Base-by-base conservation (phyloP, 2,113 vertebrate species). In the Poeciliopsis prolifica region DNA sequence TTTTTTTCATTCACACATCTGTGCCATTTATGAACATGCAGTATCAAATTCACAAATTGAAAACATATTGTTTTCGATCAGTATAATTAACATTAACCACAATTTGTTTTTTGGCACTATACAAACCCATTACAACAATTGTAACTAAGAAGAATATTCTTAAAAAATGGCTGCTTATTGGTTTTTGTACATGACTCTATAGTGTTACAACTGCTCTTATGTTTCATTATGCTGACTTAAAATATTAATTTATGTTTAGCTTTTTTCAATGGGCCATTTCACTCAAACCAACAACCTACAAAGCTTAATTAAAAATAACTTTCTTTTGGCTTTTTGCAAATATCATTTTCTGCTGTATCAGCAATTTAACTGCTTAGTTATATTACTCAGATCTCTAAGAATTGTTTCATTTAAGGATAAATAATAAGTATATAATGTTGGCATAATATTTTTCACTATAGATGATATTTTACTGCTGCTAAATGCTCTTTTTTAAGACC, bases 301-400 rank as follows among this genome's bases (percentile, higher is more conserved):
- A 76, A 58, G 14, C 14, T 62, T 17, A 12, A 0, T 61, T 54
- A 28, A 72, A 68, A 7, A 37, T 19, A 2, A 48, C 44, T 48
- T 26, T 0, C n/a, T 33, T 37, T 44, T 68, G 42, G 6, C 51
- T 82, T 71, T 75, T 35, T 44, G 65, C 29, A 37, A 11, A 37
- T n/a, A 12, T 30, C 28, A 33, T 54, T 63, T 66, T 60, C 40
- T 65, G 42, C 15, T 3, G 61, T 65, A 40, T 35, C 17, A 17
- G 30, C 7, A n/a, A 44, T 48, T 17, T 48, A 48, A 19, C 14
- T 48, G 5, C 15, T 48, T 48, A 19, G 14, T 19, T 19, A 48
- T 48, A 48, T 48, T 48, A 19, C 17, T 48, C 17, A 17, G 44
- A 5, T 48, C 44, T 48, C 44, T 48, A 17, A 17, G 17, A 19